phyloP scores from a whole-genome alignment of 2,797 vertebrate genomes.

The Adelosebastes latens region DNA sequence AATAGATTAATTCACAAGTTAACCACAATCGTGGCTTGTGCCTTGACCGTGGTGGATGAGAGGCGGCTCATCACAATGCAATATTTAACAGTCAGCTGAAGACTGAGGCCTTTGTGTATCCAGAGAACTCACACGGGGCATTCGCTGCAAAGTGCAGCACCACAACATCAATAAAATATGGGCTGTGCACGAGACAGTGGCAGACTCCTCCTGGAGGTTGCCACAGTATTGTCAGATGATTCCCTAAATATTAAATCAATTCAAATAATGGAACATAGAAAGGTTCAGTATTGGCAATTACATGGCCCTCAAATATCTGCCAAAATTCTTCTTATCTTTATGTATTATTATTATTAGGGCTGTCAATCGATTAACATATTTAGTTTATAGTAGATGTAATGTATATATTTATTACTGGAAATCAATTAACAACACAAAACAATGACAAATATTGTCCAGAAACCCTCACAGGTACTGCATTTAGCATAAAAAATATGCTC shows the following conservation, averaged over 20 bases:
- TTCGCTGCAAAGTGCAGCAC: slow-evolving; percentile 31
- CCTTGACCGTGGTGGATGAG: slow-evolving; percentile 23
- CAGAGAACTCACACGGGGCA: slow-evolving; percentile 25
- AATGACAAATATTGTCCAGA: too few species aligned
- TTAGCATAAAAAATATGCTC: too few species aligned
- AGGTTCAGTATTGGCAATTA: background rate
- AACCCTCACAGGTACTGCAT: too few species aligned
- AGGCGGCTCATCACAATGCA: slow-evolving; percentile 46
- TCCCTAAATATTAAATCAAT: background rate
- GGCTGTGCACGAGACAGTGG: background rate
- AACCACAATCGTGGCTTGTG: slow-evolving; percentile 24
- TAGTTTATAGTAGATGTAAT: background rate
- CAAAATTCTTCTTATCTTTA: background rate
- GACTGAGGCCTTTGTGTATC: slow-evolving; percentile 38
- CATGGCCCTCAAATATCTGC: background rate
- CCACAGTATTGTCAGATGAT: background rate
- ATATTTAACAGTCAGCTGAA: slow-evolving; percentile 60
- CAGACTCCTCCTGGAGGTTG: background rate
- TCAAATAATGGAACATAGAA: background rate
- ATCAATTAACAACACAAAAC: too few species aligned
- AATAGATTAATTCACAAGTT: slow-evolving; percentile 40
- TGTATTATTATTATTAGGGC: background rate
- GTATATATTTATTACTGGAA: background rate
- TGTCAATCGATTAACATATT: rapidly evolving
- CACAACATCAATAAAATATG: slow-evolving; percentile 51